These are phyloP conservation scores for Caprella mutica DNA, from an alignment of 2,888 invertebrate genomes.

Conservation along the genomic window DNA sequence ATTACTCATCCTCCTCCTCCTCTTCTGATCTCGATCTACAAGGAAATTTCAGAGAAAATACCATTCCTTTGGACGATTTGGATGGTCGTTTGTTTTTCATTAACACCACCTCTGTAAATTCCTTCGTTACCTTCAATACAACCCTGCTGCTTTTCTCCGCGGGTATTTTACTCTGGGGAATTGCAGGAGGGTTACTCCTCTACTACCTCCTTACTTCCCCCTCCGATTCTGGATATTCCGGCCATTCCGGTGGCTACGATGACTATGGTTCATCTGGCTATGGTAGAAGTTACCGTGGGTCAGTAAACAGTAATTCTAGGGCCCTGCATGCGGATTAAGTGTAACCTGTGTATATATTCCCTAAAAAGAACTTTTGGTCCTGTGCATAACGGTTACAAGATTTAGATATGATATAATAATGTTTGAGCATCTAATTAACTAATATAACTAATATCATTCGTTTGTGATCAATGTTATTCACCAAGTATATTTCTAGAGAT, in stretches of 20 bases:
- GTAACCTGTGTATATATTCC: too few species aligned
- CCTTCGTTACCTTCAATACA: slow-evolving; percentile 34
- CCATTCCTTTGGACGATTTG: slow-evolving; percentile 15
- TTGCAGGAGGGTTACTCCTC: slow-evolving; percentile 33
- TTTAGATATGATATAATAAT: too few species aligned
- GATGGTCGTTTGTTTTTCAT: slow-evolving; percentile 28
- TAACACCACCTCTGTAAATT: slow-evolving; percentile 24
- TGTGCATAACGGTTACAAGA: too few species aligned
- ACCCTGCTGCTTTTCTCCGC: slow-evolving; percentile 34
- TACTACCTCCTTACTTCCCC: slow-evolving; percentile 34
- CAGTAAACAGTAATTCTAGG: slow-evolving; percentile 3
- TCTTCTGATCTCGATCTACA: slow-evolving; percentile 9
- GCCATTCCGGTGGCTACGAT: slow-evolving; percentile 25
- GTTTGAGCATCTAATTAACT: too few species aligned
- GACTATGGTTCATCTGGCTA: slow-evolving; percentile 18
- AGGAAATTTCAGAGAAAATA: slow-evolving; percentile 4
- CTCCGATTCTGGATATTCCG: slow-evolving; percentile 11
- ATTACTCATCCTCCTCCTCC: slow-evolving; percentile 22
- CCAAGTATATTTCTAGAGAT: too few species aligned
- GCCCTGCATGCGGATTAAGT: too few species aligned
- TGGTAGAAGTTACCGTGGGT: slow-evolving; percentile 8
- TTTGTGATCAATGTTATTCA: too few species aligned
- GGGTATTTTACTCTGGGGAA: slow-evolving; percentile 34
- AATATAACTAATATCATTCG: too few species aligned
- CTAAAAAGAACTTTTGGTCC: too few species aligned